Evolutionary conservation across 1,140 invertebrate species (phyloP), one percentile per base, ranked within the genome.

Genomic region (Phymastichus coffea): DNA sequence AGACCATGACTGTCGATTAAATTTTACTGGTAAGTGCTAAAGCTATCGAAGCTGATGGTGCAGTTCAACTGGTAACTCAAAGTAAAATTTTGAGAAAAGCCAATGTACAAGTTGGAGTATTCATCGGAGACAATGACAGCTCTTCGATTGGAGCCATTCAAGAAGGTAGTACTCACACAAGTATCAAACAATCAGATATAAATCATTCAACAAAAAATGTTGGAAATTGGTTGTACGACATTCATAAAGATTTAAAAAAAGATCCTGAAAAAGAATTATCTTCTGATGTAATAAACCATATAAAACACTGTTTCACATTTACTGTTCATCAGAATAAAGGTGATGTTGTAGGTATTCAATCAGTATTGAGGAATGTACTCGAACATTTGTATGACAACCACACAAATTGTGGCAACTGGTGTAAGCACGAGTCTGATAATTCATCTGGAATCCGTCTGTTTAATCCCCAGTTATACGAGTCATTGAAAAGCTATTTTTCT

Each of bases 321-420:
- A 26, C 10, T 12, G 20, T 57, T 12, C 10, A 19, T 1, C 44
- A 57, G 30, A 62, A 49, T 19, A 30, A 38, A 14, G 44, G 60
- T 20, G 25, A 52, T 2, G 26, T 19, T 6, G 30, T 23, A 28
- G 23, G n/a, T 12, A 47, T 51, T 25, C 37, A 25, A 12, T 8
- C 20, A 8, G 48, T 20, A 14, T 23, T 53, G 12, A 47, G 26
- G 15, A 44, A 47, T 19, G 55, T 48, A 8, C 33, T 44, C 10
- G 8, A 38, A 48, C 59, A 47, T 28, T 25, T 10, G 46, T 40
- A 28, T 33, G 41, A 30, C 23, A 19, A 37, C 12, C 48, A 49
- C 30, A 14, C 26, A 20, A 46, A 57, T 54, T 57, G 47, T 43
- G 53, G 54, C 26, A 38, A 4, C 48, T 61, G 54, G 54, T 64